Evolutionary conservation across 2,888 invertebrate species (phyloP), one percentile per base, ranked within the genome.

Genomic region (Charanyca ferruginea): DNA sequence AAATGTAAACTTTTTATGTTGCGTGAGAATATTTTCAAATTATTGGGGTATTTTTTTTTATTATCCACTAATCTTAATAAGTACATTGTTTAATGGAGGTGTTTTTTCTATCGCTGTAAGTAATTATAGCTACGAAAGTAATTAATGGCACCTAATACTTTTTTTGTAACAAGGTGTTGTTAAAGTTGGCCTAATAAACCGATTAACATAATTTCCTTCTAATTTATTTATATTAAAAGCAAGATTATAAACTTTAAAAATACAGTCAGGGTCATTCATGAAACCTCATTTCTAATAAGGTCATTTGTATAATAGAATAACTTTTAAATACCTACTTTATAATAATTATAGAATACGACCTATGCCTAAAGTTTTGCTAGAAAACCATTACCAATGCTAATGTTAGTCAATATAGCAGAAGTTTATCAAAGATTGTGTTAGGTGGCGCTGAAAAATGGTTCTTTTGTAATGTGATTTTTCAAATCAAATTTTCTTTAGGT

Each of bases 261-360:
- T n/a, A 62, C 59, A 48, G 41, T 45, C 64, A 69, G 64, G 76
- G 64, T 69, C 55, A 66, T 63, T 65, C 55, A 60, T 57, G 23
- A 60, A 77, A 63, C 75, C 65, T 74, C 62, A 69, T 79, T 74
- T 61, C 44, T 60, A 8, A 54, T 66, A 79, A 63, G 53, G 49
- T 79, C 58, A 57, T 66, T 77, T 63, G 35, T 0, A n/a, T 60
- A 57, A 45, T 68, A 78, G 45, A 65, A 45, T 68, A 62, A 68
- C 9, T 20, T 58, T 51, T 23, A 59, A 22, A 0, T 25, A 62
- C 38, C 25, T 54, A 45, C 16, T 38, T 35, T 16, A 28, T 54
- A 54, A 18, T 23, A 42, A 55, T 16, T 25, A 38, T 57, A 51
- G 23, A 52, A 51, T 61, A 47, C 4, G 61, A 52, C 25, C 16